Conservation (phyloP, 2,888 invertebrate species). For the Aricia artaxerxes region DNA sequence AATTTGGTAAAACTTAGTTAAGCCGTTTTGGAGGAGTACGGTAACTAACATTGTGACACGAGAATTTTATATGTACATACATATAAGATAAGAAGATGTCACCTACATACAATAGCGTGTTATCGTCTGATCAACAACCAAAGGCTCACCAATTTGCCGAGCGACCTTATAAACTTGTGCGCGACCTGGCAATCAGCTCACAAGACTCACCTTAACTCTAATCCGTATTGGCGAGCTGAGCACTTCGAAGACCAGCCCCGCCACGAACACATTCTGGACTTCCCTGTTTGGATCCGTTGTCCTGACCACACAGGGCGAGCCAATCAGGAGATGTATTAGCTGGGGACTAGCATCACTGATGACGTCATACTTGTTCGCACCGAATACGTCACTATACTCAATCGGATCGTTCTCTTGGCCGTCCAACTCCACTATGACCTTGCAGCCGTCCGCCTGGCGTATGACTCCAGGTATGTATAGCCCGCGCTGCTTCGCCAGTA, state of each 20-base stretch:
- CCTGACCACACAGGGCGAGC: conserved; percentile 90
- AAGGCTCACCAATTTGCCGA: no score
- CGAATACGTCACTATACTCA: conserved; percentile 88
- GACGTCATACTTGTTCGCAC: conserved; percentile 90
- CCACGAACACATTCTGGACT: conserved; percentile 88
- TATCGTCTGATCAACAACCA: no score
- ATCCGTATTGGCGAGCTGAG: conserved; percentile 73
- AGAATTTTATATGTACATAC: no score
- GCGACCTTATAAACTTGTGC: not conserved
- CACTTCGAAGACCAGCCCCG: conserved; percentile 87
- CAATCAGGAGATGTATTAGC: conserved; percentile 88
- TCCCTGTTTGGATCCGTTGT: conserved; percentile 81
- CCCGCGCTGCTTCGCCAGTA: conserved; percentile 91
- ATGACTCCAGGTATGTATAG: conserved; percentile 94
- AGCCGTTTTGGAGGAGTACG: no score
- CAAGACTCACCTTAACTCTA: conserved; percentile 67
- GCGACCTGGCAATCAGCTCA: not conserved
- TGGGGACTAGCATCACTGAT: conserved; percentile 96
- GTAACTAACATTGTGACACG: no score
- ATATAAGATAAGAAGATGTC: no score
- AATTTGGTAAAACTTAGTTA: no score
- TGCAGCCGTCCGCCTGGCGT: conserved; percentile 84
- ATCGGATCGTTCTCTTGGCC: conserved; percentile 85
- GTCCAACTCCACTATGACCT: conserved; percentile 91
- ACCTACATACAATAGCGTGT: no score